These are phyloP conservation scores for Drosophila bifasciata DNA, from an alignment of 1,140 invertebrate genomes.

Conservation along the genomic window DNA sequence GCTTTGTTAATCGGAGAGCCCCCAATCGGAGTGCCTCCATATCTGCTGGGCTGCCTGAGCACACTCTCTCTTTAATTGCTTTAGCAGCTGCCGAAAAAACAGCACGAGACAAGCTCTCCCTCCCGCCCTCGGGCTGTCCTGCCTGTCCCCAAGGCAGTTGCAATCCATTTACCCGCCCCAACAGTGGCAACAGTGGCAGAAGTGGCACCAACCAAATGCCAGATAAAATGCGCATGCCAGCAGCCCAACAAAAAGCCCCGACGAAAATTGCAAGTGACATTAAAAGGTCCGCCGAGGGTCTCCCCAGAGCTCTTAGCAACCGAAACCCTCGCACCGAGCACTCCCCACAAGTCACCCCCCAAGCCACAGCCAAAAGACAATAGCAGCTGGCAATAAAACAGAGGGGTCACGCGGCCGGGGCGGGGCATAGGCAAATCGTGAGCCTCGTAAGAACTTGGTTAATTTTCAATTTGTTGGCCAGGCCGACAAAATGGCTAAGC, in stretches of 20 bases:
- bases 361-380: constrained; percentile 18
- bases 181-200: constrained; percentile 15
- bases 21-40: too few relatives aligned
- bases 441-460: constrained; percentile 48
- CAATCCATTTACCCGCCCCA: constrained; percentile 4
- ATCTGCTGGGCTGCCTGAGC: not conserved
- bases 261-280: constrained; percentile 66
- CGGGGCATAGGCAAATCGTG: constrained; percentile 44
- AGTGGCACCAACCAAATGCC: constrained; percentile 24
- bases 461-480: constrained; percentile 73
- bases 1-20: not conserved
- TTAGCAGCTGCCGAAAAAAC: constrained; percentile 11
- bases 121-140: too few relatives aligned
- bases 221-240: constrained; percentile 31
- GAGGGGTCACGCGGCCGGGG: constrained; percentile 16
- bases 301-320: constrained; percentile 26
- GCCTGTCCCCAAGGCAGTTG: constrained; percentile 15
- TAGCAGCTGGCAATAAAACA: constrained; percentile 34
- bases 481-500: constrained; percentile 34
- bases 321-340: not conserved
- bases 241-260: constrained; percentile 21
- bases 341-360: not conserved
- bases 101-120: constrained; percentile 3
- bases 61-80: constrained; percentile 30
- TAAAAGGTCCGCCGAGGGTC: constrained; percentile 61